phyloP scores from a whole-genome alignment of 2,113 vertebrate species.

The Bettongia penicillata region DNA sequence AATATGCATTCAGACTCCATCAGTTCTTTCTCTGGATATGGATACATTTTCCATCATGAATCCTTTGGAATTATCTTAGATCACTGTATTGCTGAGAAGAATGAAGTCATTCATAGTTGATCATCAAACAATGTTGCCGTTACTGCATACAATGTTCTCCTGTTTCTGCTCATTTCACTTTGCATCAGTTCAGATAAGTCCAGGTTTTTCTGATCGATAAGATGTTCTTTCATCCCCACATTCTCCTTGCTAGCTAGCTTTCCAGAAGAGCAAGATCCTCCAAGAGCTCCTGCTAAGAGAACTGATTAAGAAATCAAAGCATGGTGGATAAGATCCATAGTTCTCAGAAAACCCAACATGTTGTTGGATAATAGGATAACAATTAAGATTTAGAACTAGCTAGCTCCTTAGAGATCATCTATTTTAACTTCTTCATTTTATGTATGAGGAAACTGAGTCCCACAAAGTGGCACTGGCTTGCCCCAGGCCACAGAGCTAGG shows the following conservation, averaged over 20 bases:
- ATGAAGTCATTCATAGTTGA: not conserved
- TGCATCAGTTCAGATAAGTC: not conserved
- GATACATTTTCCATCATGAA: not conserved
- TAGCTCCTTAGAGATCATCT: not conserved
- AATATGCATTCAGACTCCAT: not conserved
- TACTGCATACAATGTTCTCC: too few species aligned
- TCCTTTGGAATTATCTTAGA: not conserved
- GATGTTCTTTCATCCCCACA: not conserved
- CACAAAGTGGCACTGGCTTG: not conserved
- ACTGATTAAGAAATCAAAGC: not conserved
- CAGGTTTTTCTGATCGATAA: not conserved
- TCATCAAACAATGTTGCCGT: not conserved
- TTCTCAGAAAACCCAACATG: not conserved
- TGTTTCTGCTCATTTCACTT: not conserved
- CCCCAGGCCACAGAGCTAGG: not conserved
- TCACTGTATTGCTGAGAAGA: not conserved
- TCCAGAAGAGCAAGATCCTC: not conserved
- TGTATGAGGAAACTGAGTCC: not conserved
- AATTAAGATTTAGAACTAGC: not conserved
- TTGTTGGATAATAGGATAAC: not conserved
- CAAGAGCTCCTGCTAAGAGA: not conserved
- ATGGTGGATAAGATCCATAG: too few species aligned
- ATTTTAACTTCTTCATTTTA: not conserved
- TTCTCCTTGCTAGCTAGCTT: not conserved
- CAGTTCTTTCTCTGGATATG: not conserved